phyloP scores from a whole-genome alignment of 2,113 vertebrate genomes.

The Nyctereutes procyonoides region DNA sequence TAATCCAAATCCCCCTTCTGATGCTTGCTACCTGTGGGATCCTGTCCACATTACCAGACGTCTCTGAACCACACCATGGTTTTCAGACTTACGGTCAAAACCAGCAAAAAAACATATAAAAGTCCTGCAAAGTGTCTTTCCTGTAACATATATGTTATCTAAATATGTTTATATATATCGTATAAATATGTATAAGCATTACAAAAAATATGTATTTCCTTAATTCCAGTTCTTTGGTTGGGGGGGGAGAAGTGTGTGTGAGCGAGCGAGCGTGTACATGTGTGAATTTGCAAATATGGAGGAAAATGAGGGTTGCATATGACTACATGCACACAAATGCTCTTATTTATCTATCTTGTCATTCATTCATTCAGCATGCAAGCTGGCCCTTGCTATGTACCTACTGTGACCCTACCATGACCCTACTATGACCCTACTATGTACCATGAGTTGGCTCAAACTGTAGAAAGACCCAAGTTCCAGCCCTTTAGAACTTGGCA shows the following conservation, averaged over 20 bases:
- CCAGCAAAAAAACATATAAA: neutral
- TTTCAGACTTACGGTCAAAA: neutral
- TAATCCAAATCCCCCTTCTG: neutral
- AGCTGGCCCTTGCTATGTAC: too few relatives aligned
- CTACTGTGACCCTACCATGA: too few relatives aligned
- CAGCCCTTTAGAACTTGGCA: neutral
- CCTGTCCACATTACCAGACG: rapidly evolving
- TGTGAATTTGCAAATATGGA: neutral
- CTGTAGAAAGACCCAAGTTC: neutral
- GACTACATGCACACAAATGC: neutral
- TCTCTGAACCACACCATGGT: neutral
- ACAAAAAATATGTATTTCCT: conserved; percentile 56
- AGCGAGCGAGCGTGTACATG: neutral
- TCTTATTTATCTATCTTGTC: neutral
- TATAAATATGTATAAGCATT: neutral
- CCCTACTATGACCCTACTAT: neutral
- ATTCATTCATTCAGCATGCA: neutral
- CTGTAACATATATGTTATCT: neutral
- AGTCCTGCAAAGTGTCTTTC: neutral
- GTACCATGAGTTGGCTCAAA: neutral
- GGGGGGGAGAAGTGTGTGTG: neutral
- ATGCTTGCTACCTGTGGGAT: neutral
- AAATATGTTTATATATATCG: neutral
- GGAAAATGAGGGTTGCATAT: neutral
- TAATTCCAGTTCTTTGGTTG: conserved; percentile 55